Percentiles rank a stretch among this genome's conserved stretches.
Evolutionary conservation across 2,113 vertebrate genomes (phyloP).

Genomic region (Nannobrachium achirus): DNA sequence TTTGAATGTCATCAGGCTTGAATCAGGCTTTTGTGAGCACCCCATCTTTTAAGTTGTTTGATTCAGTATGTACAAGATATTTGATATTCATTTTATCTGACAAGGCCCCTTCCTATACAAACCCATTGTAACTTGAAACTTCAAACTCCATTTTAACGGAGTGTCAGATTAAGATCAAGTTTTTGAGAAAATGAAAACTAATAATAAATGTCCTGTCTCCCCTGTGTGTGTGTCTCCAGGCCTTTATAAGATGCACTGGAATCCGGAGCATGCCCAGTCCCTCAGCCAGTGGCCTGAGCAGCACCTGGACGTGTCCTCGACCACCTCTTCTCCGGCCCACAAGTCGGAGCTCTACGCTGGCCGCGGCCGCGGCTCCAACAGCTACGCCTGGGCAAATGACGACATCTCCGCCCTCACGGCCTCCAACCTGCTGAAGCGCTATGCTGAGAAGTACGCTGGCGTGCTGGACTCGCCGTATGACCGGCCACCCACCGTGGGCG

Average conservation of each 20-base stretch:
- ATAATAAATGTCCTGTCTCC: conserved; percentile 10
- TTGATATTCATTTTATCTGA: too few relatives aligned
- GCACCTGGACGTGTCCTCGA: conserved; percentile 97
- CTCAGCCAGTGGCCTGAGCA: conserved; percentile 99
- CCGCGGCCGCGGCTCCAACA: conserved; percentile 84
- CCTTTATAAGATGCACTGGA: conserved; percentile 99
- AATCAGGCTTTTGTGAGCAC: too few relatives aligned
- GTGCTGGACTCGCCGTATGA: conserved; percentile 91
- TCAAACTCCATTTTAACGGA: too few relatives aligned
- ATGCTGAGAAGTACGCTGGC: conserved; percentile 95
- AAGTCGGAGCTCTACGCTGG: conserved; percentile 88
- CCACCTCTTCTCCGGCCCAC: conserved; percentile 94
- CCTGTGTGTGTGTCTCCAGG: conserved; percentile 60
- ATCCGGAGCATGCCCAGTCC: conserved; percentile 98
- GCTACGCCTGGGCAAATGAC: conserved; percentile 96
- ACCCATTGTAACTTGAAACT: too few relatives aligned
- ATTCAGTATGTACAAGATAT: too few relatives aligned
- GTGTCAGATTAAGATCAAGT: too few relatives aligned
- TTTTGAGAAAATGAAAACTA: not conserved
- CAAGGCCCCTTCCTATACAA: too few relatives aligned
- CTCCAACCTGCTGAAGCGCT: conserved; percentile 96
- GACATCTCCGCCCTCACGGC: conserved; percentile 96
- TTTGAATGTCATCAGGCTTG: too few relatives aligned
- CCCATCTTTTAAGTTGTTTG: too few relatives aligned
- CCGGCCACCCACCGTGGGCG: conserved; percentile 79